Conservation (phyloP, 2,888 invertebrate species). For the Azorinus chamasolen region DNA sequence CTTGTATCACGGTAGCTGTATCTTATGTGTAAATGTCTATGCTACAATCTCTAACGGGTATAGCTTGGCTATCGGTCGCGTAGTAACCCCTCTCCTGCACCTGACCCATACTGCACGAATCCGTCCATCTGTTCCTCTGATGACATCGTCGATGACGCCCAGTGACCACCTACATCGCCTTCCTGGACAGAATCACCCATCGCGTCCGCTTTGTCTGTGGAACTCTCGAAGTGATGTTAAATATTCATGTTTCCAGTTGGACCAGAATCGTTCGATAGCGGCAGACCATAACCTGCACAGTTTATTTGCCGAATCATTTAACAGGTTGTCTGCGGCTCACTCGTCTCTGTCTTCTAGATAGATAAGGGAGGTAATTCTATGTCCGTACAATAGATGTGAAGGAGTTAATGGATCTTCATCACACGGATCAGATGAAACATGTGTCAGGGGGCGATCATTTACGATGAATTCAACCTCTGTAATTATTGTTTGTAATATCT, state of each 20-base stretch:
- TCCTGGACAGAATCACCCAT: not conserved
- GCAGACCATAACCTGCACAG: conserved; percentile 3
- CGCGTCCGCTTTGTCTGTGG: conserved; percentile 13
- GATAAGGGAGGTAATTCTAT: conserved; percentile 10
- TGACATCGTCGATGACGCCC: not conserved
- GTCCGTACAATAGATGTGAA: conserved; percentile 36
- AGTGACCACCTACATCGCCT: conserved; percentile 6
- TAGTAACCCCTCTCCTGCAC: not conserved
- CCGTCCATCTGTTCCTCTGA: not conserved
- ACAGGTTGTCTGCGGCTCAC: not conserved
- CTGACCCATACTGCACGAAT: not conserved
- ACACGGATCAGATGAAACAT: conserved; percentile 28
- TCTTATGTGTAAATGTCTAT: too few species aligned
- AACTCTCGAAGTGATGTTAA: conserved; percentile 26
- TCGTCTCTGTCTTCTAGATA: conserved; percentile 17
- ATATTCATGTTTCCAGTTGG: conserved; percentile 39
- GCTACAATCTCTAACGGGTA: not conserved
- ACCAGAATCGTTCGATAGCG: conserved; percentile 26
- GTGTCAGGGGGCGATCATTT: conserved; percentile 49
- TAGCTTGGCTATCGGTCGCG: not conserved
- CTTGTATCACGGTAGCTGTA: too few species aligned
- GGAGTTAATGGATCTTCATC: conserved; percentile 46
- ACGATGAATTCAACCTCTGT: conserved; percentile 32
- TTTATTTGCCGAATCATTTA: conserved; percentile 7
- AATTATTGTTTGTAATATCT: conserved; percentile 27